Conservation (phyloP, 2,797 vertebrate species). For the Pempheris klunzingeri region DNA sequence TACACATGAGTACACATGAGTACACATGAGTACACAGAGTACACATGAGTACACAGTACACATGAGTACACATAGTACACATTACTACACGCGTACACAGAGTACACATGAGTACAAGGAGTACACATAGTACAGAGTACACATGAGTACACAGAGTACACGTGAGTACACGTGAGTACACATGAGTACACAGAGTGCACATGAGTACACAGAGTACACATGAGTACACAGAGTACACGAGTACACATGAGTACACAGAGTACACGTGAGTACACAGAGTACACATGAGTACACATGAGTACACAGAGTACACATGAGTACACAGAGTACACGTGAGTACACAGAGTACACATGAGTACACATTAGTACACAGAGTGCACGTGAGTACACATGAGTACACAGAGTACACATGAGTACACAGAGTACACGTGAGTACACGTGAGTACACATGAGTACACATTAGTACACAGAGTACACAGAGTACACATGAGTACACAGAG, state of each 20-base stretch:
- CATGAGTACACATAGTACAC: too few species aligned
- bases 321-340: too few species aligned
- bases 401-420: background rate
- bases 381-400: background rate
- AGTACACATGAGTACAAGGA: too few species aligned
- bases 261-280: background rate
- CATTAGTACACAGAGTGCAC: too few species aligned
- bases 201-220: background rate
- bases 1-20: background rate
- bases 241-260: background rate
- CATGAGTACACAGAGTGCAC: background rate
- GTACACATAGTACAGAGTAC: too few species aligned
- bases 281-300: background rate
- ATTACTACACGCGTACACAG: too few species aligned
- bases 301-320: too few species aligned
- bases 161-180: background rate
- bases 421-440: too few species aligned
- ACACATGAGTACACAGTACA: background rate
- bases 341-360: background rate
- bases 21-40: background rate
- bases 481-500: background rate
- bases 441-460: background rate
- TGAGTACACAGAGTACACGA: background rate
- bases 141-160: background rate
- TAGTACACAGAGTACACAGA: background rate